Evolutionary conservation across 2,113 vertebrate genomes (phyloP).

Genomic region (Microcebus tavaratra): DNA sequence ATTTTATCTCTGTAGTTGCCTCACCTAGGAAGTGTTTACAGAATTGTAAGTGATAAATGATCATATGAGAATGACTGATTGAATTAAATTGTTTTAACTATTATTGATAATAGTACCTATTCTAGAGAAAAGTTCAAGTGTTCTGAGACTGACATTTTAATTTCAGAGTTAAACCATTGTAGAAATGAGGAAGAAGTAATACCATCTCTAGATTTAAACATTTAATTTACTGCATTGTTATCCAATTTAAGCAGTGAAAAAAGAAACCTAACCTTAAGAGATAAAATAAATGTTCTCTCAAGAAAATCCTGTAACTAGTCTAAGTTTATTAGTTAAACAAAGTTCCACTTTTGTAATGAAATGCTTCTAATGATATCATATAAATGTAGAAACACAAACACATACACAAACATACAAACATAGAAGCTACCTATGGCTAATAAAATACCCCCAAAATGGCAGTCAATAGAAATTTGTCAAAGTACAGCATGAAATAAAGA

Average conservation of each 20-base stretch:
- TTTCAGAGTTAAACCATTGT: not conserved
- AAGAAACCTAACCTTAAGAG: not conserved
- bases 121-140: not conserved
- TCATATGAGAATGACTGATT: not conserved
- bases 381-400: not conserved
- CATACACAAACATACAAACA: not conserved
- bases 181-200: not conserved
- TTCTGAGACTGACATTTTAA: not conserved
- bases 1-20: not conserved
- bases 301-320: not conserved
- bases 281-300: not conserved
- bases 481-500: not conserved
- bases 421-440: not conserved
- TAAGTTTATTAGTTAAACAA: not conserved
- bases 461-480: not conserved
- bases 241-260: not conserved
- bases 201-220: not conserved
- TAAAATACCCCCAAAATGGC: not conserved
- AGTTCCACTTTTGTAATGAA: not conserved
- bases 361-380: not conserved
- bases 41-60: not conserved
- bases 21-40: not conserved
- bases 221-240: not conserved
- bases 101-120: not conserved
- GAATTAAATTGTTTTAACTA: not conserved